Base-by-base conservation (phyloP, 2,888 invertebrate species). In the Drosophila niveifrons region DNA sequence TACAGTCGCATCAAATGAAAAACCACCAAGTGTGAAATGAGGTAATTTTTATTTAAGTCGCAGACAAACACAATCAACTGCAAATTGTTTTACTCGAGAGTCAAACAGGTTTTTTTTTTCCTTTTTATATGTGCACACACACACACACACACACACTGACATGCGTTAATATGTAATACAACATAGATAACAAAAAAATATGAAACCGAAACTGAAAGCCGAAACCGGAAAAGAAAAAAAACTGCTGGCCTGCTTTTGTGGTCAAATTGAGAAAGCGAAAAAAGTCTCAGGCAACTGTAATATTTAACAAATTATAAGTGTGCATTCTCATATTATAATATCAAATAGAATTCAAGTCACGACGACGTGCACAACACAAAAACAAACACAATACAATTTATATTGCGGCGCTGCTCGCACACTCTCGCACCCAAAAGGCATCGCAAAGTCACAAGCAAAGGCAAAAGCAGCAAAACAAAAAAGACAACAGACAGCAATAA, bases 11-110 rank as follows among this genome's bases (percentile, higher is more conserved):
- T 56, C 41, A 67, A 65, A 58, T 72, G 43, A 63, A 69, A 69
- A 63, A 8, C 47, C 43, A 31, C 28, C 2, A 52, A 36, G 78
- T 87, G 84, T 84, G 73, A 83, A 83, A 84, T 83, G 87, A 87
- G 83, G 84, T 83, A 83, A 83, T 83, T 87, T 78, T 57, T 75
- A 77, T 72, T 67, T 66, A 71, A 82, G 76, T 66, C 61, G 44
- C 56, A 46, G 23, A 23, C 69, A 56, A 41, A 39, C 69, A 39
- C 53, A 29, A 66, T 64, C 56, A 69, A 68, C 64, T 58, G 64
- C 31, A 56, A 71, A 66, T 61, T 66, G 53, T 71, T 73, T 76
- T 61, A 76, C 58, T 59, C 28, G 29, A 44, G 29, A 44, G 50
- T 10, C 29, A 78, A 78, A 78, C 78, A 55, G 77, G 77, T 78